Base-by-base conservation (phyloP, 1,140 invertebrate genomes). In the Lamellibrachia luymesi region DNA sequence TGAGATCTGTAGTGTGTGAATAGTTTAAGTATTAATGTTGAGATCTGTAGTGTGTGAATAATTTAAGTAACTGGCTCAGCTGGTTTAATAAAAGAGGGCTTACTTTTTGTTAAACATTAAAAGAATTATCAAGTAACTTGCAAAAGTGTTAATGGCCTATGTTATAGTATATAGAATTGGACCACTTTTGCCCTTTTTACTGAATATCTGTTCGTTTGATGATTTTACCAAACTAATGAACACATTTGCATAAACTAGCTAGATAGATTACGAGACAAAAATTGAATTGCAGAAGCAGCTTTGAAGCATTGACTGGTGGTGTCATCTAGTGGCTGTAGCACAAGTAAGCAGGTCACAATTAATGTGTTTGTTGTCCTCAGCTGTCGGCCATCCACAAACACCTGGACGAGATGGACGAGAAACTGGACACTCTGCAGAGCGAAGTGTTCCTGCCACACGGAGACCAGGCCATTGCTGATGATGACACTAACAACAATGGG, bases 341-440 rank as follows among this genome's bases (percentile, higher is more conserved):
- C 64, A 10, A 38, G 64, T 80, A 80, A 80, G 64, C 13, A 17
- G 5, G 64, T 10, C 17, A 22, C 17, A 27, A 6, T 10, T 50
- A 38, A 91, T 91, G 27, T 50, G 50, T 92, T 52, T 64, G 50
- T 51, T 92, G 27, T 64, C n/a, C 10, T 50, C 25, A 93, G 93
- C 89, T 93, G 90, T 90, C 93, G 27, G 10, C 92, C 51, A 52
- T 93, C 52, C 92, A 93, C 49, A 51, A 93, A 25, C 92, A 93
- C 25, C 90, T 93, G 93, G 92, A 93, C 92, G 89, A 51, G 49
- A 93, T 93, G 93, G 93, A 93, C 64, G 38, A 91, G 22, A 91
- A 50, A 4, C 64, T 93, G 92, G 91, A 94, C 56, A 92, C 50
- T 2, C 50, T 94, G 92, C 80, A 93, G 90, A 93, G 25, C 10